These are phyloP conservation scores for Eulimnadia texana DNA, from an alignment of 1,140 invertebrate species.

Conservation along the genomic window DNA sequence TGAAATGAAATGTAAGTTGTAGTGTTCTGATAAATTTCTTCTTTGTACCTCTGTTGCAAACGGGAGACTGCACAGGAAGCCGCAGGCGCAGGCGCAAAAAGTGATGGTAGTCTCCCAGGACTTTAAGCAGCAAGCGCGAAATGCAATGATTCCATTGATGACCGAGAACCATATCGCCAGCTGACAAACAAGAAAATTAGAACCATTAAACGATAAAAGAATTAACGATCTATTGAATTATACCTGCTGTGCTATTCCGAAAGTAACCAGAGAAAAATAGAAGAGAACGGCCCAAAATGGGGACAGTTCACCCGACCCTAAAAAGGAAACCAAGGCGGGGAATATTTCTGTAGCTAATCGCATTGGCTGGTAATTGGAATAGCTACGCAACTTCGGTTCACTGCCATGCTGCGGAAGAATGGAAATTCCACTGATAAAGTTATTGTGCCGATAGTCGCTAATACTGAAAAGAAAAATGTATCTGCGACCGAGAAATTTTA, in stretches of 20 bases:
- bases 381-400: neutral
- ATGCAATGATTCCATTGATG: conserved; percentile 59
- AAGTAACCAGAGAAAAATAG: conserved; percentile 67
- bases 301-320: conserved; percentile 46
- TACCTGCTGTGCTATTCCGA: conserved; percentile 65
- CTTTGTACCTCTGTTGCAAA: conserved; percentile 67
- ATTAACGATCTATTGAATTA: neutral
- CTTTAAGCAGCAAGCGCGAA: conserved; percentile 51
- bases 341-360: conserved; percentile 70
- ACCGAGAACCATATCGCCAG: conserved; percentile 64
- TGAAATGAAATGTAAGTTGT: neutral
- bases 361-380: conserved; percentile 41
- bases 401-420: neutral
- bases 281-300: conserved; percentile 76
- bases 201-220: neutral
- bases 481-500: neutral
- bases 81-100: conserved; percentile 66
- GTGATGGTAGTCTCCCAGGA: conserved; percentile 73
- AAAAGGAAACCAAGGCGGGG: conserved; percentile 59
- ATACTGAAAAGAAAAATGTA: neutral
- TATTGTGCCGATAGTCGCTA: conserved; percentile 2
- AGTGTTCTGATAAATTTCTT: too few species aligned
- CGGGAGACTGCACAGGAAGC: conserved; percentile 64
- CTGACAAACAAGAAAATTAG: conserved; percentile 30
- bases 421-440: conserved; percentile 8